A percentile compares a stretch with the other conserved stretches of the same genome.
Conservation (phyloP, 2,797 vertebrate genomes). For the Sparidentex hasta region DNA sequence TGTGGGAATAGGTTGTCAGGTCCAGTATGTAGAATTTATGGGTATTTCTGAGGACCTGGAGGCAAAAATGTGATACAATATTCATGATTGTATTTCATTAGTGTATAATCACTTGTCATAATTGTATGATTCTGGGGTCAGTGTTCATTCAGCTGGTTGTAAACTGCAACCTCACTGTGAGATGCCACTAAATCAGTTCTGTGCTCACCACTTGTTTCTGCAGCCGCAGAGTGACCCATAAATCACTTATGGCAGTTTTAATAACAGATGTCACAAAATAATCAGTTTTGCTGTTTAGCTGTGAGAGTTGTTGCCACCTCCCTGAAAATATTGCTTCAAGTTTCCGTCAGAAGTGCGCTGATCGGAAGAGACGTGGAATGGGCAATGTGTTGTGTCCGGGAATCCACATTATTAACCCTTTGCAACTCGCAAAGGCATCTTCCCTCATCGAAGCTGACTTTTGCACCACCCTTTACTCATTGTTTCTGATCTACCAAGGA, state of each 20-base stretch:
- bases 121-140: no score
- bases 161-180: no score
- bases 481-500: conserved; percentile 17
- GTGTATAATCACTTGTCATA: no score
- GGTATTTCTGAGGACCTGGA: no score
- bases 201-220: neutral
- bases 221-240: neutral
- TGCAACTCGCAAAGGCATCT: neutral
- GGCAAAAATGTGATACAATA: no score
- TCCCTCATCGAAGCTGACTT: conserved; percentile 18
- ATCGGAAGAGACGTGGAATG: neutral
- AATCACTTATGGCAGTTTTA: neutral
- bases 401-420: neutral
- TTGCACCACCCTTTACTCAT: conserved; percentile 22
- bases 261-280: neutral
- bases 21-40: no score
- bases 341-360: neutral
- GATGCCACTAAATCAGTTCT: no score
- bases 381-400: neutral
- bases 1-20: no score
- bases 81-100: no score
- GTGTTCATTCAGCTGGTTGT: no score
- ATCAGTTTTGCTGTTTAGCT: neutral
- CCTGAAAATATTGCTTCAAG: neutral
- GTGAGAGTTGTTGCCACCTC: neutral